Percentiles rank a stretch among this genome's conserved stretches.
Conservation (phyloP, 2,797 vertebrate species). For the Xyrichtys novacula region DNA sequence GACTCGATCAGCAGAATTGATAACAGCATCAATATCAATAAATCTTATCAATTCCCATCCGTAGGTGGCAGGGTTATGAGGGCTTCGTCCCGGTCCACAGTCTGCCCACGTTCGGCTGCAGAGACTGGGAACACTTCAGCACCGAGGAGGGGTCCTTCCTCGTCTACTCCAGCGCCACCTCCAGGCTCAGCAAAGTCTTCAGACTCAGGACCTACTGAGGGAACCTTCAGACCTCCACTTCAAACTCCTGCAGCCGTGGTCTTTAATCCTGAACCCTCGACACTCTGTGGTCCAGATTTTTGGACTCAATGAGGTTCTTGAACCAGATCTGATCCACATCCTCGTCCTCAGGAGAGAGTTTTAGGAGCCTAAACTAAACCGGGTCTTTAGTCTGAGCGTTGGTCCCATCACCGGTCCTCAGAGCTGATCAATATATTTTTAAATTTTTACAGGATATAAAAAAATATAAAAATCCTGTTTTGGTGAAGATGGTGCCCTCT, state of each 20-base stretch:
- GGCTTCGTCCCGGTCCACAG: conserved; percentile 92
- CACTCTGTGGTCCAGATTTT: neutral
- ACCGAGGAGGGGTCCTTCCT: conserved; percentile 90
- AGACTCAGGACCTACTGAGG: conserved; percentile 86
- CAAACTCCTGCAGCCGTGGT: neutral
- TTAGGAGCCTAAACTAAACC: too few species aligned
- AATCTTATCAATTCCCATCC: too few species aligned
- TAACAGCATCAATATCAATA: too few species aligned
- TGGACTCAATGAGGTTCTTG: neutral
- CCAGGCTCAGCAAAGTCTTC: conserved; percentile 93
- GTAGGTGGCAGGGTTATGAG: conserved; percentile 96
- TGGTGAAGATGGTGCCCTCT: neutral
- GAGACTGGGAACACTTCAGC: conserved; percentile 95
- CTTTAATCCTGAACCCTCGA: neutral
- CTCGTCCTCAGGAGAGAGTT: too few species aligned
- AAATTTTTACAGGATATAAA: neutral
- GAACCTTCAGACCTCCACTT: neutral
- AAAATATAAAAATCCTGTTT: neutral
- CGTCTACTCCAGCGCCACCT: conserved; percentile 94
- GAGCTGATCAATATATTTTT: neutral
- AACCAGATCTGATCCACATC: neutral
- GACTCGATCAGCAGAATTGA: too few species aligned
- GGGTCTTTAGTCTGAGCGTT: neutral
- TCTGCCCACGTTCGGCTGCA: conserved; percentile 92
- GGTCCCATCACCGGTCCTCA: neutral